A percentile compares a stretch with the other conserved stretches of the same genome.
Conservation (phyloP, 2,888 invertebrate genomes). For the Tetragonisca angustula region DNA sequence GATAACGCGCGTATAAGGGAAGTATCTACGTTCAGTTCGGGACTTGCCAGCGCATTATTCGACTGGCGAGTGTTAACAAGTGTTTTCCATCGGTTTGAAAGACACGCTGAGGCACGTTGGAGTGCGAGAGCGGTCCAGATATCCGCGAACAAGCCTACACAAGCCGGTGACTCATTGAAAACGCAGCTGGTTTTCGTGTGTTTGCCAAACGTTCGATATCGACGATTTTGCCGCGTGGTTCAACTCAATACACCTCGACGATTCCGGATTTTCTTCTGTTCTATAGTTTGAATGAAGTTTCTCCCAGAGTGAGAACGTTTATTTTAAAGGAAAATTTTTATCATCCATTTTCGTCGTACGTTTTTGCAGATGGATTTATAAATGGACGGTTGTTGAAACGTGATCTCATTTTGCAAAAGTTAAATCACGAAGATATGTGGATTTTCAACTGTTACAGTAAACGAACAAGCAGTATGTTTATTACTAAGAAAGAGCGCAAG, state of each 20-base stretch:
- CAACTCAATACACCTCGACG: slow-evolving; percentile 28
- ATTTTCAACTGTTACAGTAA: background rate
- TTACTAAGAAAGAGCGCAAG: background rate
- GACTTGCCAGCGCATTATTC: slow-evolving; percentile 81
- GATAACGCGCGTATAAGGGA: slow-evolving; percentile 81
- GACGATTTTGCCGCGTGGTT: slow-evolving; percentile 38
- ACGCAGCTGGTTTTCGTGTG: slow-evolving; percentile 64
- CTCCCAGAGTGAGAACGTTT: background rate
- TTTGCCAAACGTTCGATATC: slow-evolving; percentile 52
- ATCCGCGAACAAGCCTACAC: slow-evolving; percentile 21
- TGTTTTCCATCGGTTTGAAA: slow-evolving; percentile 81
- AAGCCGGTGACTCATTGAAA: slow-evolving; percentile 59
- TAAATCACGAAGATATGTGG: background rate
- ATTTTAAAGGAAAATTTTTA: background rate
- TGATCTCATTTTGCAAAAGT: background rate
- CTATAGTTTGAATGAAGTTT: background rate
- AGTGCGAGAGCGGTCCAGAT: slow-evolving; percentile 60
- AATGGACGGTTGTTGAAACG: no score
- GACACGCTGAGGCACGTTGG: slow-evolving; percentile 60
- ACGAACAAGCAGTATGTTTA: background rate
- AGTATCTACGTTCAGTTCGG: slow-evolving; percentile 81
- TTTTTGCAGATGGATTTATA: no score
- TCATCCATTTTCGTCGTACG: no score
- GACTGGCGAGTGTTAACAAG: slow-evolving; percentile 79
- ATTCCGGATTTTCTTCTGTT: slow-evolving; percentile 8